These are phyloP conservation scores for Smutsia temminckii DNA, from an alignment of 2,797 vertebrate genomes.

Conservation along the genomic window DNA sequence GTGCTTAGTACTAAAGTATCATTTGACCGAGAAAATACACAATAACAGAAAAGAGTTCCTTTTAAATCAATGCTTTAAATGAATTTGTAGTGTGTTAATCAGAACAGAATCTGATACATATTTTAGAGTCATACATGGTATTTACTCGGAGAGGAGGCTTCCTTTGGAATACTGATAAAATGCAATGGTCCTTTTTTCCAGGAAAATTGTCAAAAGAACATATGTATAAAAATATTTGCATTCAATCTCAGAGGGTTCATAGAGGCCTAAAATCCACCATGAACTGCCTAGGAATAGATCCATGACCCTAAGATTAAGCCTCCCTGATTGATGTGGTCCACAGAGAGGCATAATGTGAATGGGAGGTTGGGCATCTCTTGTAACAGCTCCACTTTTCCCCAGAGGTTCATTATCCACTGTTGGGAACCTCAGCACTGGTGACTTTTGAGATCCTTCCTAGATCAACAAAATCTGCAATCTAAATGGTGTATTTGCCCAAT, in stretches of 20 bases:
- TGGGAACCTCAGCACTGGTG: neutral
- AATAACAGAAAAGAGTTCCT: neutral
- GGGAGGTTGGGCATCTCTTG: neutral
- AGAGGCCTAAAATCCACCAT: neutral
- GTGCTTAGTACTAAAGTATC: neutral
- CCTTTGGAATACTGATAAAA: neutral
- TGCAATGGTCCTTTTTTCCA: neutral
- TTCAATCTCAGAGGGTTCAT: neutral
- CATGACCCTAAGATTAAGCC: fast-evolving
- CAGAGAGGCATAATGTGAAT: neutral
- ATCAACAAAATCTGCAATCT: neutral
- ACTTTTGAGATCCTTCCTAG: neutral
- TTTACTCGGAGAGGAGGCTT: neutral
- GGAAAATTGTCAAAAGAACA: neutral
- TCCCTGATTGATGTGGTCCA: neutral
- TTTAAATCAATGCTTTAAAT: neutral
- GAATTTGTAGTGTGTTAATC: neutral
- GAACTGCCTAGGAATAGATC: neutral
- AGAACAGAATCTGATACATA: neutral
- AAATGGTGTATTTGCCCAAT: neutral
- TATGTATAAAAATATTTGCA: neutral
- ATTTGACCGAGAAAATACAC: neutral
- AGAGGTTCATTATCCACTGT: neutral
- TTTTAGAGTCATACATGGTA: neutral
- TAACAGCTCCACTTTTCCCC: neutral